Evolutionary conservation across 2,797 vertebrate genomes (phyloP), one percentile per base, ranked within the genome.

Genomic region (Ceryle rudis): DNA sequence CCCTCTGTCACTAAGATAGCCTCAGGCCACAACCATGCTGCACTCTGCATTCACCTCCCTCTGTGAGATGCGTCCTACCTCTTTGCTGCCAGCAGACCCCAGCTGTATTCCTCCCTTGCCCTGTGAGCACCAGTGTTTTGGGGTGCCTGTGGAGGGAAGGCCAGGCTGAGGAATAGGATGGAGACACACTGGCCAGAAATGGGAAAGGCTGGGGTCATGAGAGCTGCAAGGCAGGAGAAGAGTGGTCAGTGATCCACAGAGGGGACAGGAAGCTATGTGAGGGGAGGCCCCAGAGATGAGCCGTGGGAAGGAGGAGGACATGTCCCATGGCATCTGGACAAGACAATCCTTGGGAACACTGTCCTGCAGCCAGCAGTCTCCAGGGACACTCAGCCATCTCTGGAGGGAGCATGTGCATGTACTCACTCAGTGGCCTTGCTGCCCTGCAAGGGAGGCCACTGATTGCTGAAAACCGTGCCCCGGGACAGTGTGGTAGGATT

Each of bases 1-100:
- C 14, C 25, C 21, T 69, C 25, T 65, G 22, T 20, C 58, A 16
- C 57, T 6, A 64, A 25, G 74, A 37, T 16, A 81, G 81, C 16
- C 44, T 46, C 39, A 22, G 1, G 1, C 13, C 73, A 41, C 0
- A 0, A 23, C 19, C 54, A n/a, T 0, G 0, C 37, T 11, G 37
- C 46, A 10, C 49, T 60, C 44, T 8, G 25, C 54, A 18, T 57
- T 60, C 70, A 10, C 41, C 33, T 52, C 70, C 2, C 39, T 35
- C 57, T 1, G 0, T 9, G 41, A 80, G 64, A 28, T 0, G 0
- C 2, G 46, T 46, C 64, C 75, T 66, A 31, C 29, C 51, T 58
- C 54, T 52, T 31, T 51, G 42, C 72, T 65, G 26, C 22, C 64
- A 70, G 55, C n/a, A 58, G 41, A 47, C 47, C 35, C 28, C 31